Evolutionary conservation across 2,888 invertebrate genomes (phyloP), one percentile per base, ranked within the genome.

Genomic region (Amorpha juglandis): DNA sequence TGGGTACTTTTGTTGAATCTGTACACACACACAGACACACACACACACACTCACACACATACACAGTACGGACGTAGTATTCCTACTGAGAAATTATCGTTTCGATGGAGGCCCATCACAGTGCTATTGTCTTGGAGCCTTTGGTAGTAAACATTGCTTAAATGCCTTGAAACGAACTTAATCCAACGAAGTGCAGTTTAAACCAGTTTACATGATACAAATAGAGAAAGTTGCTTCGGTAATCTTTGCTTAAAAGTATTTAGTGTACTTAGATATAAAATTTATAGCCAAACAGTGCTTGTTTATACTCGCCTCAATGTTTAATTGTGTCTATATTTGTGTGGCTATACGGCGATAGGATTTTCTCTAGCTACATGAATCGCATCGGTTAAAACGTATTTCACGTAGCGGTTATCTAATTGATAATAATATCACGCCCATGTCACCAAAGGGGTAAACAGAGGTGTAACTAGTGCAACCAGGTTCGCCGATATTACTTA

Each of bases 81-180:
- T 14, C 6, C 12, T 8, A 33, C 8, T 19, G 38, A 58, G 58
- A n/a, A 8, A 12, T 58, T 21, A 58, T 58, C 35, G 42, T 19
- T 19, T 58, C 58, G 42, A 58, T 42, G 16, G 33, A 14, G 53
- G 16, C 42, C 38, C 42, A 42, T 58, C 58, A 42, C 38, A 19
- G 35, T n/a, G 42, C 58, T 58, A 19, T 58, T 42, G 58, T 58
- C 58, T 55, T 55, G 19, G 42, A 58, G 19, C 42, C 58, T 58
- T 58, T 58, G 12, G 42, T 58, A 11, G 6, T 6, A 11, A 19
- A 19, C 58, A 42, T 42, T 6, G 19, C 38, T 42, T 19, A 58
- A 42, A 58, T 42, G 19, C 38, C 38, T 12, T 19, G 42, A 42
- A 58, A 58, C 58, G 42, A 58, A 58, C 38, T 42, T 19, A 58